Percentiles rank a stretch among this genome's conserved stretches.
Conservation (phyloP, 2,113 vertebrate species). For the Pantherophis guttatus region DNA sequence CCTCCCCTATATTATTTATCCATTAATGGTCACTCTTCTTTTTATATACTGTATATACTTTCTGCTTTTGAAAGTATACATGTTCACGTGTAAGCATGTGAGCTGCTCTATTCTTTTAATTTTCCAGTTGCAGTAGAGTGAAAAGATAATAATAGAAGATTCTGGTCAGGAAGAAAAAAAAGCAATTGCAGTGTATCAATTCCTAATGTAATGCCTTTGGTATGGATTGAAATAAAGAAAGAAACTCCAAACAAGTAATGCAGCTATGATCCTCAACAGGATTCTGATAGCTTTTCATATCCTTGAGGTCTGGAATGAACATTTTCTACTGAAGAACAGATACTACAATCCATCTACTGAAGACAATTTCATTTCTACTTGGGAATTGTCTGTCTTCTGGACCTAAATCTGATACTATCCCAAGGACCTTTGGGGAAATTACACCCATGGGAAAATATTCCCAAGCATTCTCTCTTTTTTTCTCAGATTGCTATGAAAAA, state of each 20-base stretch:
- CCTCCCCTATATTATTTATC: neutral
- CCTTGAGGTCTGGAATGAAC: conserved; percentile 23
- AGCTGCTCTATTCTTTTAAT: neutral
- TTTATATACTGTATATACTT: neutral
- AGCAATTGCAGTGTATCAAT: neutral
- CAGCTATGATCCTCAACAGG: conserved; percentile 14
- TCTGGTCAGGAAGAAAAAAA: neutral
- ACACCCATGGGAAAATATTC: conserved; percentile 20
- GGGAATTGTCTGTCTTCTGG: neutral
- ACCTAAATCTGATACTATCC: conserved; percentile 4
- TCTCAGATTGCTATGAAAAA: neutral
- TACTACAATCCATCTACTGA: conserved; percentile 24
- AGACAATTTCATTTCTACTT: conserved; percentile 16
- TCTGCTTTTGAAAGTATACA: neutral
- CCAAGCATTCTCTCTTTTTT: neutral
- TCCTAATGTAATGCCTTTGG: neutral
- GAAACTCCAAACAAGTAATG: conserved; percentile 37
- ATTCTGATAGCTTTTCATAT: conserved; percentile 16
- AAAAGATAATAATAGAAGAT: neutral
- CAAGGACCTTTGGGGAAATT: neutral
- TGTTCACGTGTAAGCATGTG: neutral
- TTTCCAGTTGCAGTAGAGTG: conserved; percentile 4
- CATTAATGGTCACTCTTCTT: neutral
- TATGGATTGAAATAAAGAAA: conserved; percentile 30
- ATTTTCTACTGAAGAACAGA: conserved; percentile 1